These are phyloP conservation scores for Marmota monax DNA, from an alignment of 2,113 vertebrate species.

Conservation along the genomic window DNA sequence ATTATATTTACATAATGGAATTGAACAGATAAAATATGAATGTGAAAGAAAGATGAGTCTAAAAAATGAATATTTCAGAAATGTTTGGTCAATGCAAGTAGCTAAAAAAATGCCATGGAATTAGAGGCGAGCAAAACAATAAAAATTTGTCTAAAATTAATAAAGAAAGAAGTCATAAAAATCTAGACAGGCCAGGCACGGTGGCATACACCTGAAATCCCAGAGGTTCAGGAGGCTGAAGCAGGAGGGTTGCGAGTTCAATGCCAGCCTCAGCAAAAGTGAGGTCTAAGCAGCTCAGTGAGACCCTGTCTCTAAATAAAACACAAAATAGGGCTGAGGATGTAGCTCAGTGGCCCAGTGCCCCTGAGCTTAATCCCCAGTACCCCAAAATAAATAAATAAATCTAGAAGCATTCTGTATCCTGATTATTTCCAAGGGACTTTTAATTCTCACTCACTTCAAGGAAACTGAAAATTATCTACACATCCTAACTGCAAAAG, in stretches of 20 bases:
- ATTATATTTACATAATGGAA: neutral
- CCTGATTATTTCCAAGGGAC: constrained; percentile 36
- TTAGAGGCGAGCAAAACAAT: neutral
- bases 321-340: no score
- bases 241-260: no score
- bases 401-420: neutral
- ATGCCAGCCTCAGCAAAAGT: no score
- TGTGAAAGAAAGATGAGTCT: neutral
- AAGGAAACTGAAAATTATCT: constrained; percentile 23
- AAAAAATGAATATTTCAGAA: constrained; percentile 1
- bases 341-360: no score
- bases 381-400: no score
- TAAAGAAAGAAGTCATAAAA: neutral
- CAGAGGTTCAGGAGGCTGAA: no score
- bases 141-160: neutral
- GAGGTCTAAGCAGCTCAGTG: no score
- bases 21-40: neutral
- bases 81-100: neutral
- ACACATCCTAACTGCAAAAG: neutral
- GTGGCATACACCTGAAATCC: no score
- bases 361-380: no score
- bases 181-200: neutral
- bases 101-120: neutral
- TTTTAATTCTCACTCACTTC: constrained; percentile 35
- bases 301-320: no score